Base-by-base conservation (phyloP, 1,140 invertebrate species). In the Pachyrhynchus sulphureomaculatus region DNA sequence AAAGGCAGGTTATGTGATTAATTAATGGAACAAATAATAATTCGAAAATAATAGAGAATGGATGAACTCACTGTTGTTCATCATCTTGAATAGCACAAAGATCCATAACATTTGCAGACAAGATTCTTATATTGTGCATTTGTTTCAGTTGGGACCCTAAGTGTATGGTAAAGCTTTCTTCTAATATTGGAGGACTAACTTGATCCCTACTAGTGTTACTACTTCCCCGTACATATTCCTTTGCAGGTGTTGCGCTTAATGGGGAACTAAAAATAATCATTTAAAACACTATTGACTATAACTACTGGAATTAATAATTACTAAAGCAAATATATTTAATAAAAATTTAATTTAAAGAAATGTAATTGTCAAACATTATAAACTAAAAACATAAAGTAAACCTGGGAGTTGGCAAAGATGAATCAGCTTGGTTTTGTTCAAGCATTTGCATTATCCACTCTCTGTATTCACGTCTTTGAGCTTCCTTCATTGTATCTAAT, bases 141-240 rank as follows among this genome's bases (percentile, higher is more conserved):
- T 97, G 94, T 79, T 99, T 99, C 78, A 99, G 85, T 79, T 99
- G 96, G 2, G 95, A 94, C 57, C 96, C 96, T 54, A 98, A 80
- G 80, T 98, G 94, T 69, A 98, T 97, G 12, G 95, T 98, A 74
- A 98, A 98, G 79, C 95, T 97, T 81, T 98, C 95, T 79, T 97
- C 93, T 69, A 92, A 62, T 72, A 78, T 17, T 74, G 77, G 74
- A 72, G 62, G 67, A 72, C 62, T 65, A 32, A 59, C 34, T 4
- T 72, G 70, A n/a, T 72, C 64, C 42, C 48, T 64, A 23, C 37
- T 61, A n/a, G 45, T 33, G 32, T 55, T 51, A 15, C 26, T 34
- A n/a, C 9, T 21, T 18, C 18, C 15, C 17, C 32, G 47, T 26
- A 36, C 37, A 15, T 60, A 26, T 15, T 56, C 29, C 33, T 57